Evolutionary conservation across 2,113 vertebrate species (phyloP).

Genomic region (Jaculus jaculus): DNA sequence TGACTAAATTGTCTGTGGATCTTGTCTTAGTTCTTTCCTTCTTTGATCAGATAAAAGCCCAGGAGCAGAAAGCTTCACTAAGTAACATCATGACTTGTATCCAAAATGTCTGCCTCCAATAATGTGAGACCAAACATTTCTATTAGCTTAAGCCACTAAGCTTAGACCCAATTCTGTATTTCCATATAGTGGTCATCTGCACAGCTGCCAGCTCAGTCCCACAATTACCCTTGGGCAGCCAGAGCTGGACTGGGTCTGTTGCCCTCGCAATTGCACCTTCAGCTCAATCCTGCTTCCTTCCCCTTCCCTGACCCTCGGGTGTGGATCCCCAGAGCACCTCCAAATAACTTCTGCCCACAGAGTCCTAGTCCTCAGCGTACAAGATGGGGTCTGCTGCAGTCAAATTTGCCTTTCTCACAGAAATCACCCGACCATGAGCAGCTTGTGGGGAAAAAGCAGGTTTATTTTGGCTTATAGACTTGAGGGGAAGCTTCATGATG

Average conservation of each 20-base stretch:
- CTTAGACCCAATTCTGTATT: neutral
- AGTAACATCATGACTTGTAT: no score
- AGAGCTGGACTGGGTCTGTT: neutral
- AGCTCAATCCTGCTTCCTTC: neutral
- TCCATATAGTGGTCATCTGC: neutral
- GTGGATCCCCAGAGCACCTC: neutral
- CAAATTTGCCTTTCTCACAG: no score
- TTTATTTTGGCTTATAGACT: no score
- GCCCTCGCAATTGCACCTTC: neutral
- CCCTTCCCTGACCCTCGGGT: neutral
- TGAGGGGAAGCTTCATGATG: no score
- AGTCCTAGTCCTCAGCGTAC: neutral
- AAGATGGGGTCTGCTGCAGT: no score
- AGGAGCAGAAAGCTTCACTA: neutral
- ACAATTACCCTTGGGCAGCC: neutral
- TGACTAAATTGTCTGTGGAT: neutral
- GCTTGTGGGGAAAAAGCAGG: no score
- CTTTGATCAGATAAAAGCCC: neutral
- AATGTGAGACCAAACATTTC: no score
- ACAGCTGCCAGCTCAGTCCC: no score
- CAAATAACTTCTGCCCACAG: neutral
- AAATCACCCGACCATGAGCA: no score
- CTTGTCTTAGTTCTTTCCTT: neutral
- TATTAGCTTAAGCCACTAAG: neutral
- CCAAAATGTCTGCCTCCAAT: neutral